Conservation (phyloP, 2,797 vertebrate species). For the Neosilurus mollespiculum region DNA sequence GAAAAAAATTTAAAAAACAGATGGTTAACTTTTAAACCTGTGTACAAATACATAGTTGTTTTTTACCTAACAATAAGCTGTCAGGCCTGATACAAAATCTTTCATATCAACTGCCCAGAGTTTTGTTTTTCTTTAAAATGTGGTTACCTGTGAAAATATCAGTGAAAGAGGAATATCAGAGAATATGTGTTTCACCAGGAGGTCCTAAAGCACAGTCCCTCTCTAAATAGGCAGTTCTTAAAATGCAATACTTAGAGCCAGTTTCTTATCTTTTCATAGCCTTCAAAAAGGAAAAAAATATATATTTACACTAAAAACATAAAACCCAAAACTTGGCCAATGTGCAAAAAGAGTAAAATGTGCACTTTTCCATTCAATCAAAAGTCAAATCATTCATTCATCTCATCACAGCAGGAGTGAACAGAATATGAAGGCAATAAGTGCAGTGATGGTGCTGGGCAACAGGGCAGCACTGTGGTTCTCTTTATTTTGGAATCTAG, state of each 20-base stretch:
- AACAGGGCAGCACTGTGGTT: constrained; percentile 31
- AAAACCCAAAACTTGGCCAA: too few species aligned
- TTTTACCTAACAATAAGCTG: too few species aligned
- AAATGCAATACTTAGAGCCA: background rate
- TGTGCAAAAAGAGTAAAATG: background rate
- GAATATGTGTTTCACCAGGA: background rate
- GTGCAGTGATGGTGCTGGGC: constrained; percentile 12
- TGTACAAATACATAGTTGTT: background rate
- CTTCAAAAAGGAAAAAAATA: background rate
- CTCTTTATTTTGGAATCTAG: background rate
- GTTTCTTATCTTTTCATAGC: background rate
- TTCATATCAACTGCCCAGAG: background rate
- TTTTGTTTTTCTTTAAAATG: background rate
- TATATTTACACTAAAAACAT: background rate
- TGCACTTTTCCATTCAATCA: background rate
- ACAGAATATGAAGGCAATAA: constrained; percentile 21
- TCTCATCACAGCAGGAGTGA: constrained; percentile 32
- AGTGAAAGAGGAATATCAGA: background rate
- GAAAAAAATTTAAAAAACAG: background rate
- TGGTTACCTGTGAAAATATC: background rate
- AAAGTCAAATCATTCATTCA: background rate
- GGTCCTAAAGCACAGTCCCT: background rate
- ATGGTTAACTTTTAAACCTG: background rate
- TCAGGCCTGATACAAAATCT: too few species aligned
- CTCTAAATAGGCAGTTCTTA: background rate